A percentile compares a stretch with the other conserved stretches of the same genome.
Conservation (phyloP, 1,140 invertebrate genomes). For the Drosophila obscura region DNA sequence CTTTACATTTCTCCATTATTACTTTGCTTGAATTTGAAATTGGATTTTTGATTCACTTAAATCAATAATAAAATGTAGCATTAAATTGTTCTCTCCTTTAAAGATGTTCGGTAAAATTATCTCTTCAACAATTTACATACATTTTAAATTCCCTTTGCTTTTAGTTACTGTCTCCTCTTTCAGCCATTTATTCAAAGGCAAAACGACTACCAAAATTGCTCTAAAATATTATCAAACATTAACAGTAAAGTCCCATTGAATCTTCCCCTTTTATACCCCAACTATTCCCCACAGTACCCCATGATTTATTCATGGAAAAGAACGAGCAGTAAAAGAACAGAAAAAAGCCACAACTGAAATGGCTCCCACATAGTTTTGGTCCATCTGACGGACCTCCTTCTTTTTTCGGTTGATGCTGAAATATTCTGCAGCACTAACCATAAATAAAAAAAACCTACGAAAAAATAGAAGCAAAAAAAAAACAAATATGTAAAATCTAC, state of each 20-base stretch:
- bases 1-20: background rate
- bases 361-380: conserved; percentile 44
- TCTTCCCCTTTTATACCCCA: conserved; percentile 10
- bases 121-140: background rate
- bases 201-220: conserved; percentile 29
- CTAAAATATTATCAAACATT: conserved; percentile 52
- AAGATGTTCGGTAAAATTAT: background rate
- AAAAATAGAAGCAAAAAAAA: conserved; percentile 12
- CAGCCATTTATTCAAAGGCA: conserved; percentile 32
- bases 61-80: background rate
- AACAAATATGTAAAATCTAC: conserved; percentile 35
- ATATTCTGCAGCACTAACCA: conserved; percentile 46
- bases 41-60: background rate
- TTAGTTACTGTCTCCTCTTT: conserved; percentile 5
- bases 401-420: conserved; percentile 37
- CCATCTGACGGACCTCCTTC: conserved; percentile 14
- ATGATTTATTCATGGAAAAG: conserved; percentile 48
- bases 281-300: conserved; percentile 27
- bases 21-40: background rate
- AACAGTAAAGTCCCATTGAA: conserved; percentile 16
- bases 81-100: background rate
- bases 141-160: conserved; percentile 6
- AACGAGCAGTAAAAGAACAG: conserved; percentile 26
- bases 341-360: conserved; percentile 30
- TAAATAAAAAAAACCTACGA: conserved; percentile 31